phyloP scores from a whole-genome alignment of 2,113 vertebrate species.

The Callocephalon fimbriatum region DNA sequence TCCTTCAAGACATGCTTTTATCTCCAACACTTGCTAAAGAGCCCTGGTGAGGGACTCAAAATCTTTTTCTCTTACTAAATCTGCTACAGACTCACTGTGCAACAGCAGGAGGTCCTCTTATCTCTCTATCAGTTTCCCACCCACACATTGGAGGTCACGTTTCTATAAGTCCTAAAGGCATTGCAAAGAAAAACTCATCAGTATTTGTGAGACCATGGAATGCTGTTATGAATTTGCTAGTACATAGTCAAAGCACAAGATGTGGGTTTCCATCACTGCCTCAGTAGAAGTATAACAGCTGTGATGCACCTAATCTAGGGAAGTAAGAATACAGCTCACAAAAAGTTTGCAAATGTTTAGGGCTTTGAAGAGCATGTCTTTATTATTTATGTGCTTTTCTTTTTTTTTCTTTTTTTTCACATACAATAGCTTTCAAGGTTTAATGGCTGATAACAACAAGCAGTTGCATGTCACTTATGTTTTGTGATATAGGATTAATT shows the following conservation, averaged over 20 bases:
- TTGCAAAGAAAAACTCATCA: not conserved
- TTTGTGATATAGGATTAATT: not conserved
- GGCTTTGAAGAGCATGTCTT: not conserved
- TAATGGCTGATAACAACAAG: constrained; percentile 11
- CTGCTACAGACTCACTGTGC: not conserved
- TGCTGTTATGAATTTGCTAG: not conserved
- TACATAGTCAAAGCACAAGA: not conserved
- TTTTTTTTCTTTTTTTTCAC: not conserved
- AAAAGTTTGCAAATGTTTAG: not conserved
- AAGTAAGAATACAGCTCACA: not conserved
- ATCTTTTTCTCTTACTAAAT: not conserved
- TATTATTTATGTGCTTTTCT: not conserved
- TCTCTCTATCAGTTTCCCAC: not conserved
- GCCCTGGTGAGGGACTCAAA: rapidly evolving
- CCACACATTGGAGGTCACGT: rapidly evolving
- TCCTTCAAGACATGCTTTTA: not conserved
- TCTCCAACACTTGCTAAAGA: not conserved
- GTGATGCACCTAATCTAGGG: not conserved
- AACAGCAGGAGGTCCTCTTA: not conserved
- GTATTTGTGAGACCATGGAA: not conserved
- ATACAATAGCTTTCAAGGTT: not conserved
- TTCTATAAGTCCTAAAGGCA: not conserved
- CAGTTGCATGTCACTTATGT: not conserved
- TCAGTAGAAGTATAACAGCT: not conserved
- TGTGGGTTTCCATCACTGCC: not conserved